Evolutionary conservation across 2,797 vertebrate species (phyloP), one percentile per base, ranked within the genome.

Genomic region (Leptodactylus fallax): DNA sequence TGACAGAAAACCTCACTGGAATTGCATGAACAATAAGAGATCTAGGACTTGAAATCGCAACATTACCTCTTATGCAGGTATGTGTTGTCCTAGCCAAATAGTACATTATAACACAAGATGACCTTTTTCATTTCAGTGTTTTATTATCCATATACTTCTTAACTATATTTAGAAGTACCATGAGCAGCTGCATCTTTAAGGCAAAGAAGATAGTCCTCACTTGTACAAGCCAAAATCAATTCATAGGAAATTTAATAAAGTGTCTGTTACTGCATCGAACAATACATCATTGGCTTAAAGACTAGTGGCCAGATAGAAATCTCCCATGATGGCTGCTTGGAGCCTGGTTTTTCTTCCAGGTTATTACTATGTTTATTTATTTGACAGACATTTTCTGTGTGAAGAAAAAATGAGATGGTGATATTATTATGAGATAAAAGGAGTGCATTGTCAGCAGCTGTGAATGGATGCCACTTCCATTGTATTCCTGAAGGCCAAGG

Each of bases 281-380:
- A 85, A 77, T 85, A 7, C 56, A 61, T 76, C 71, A 74, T 27
- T 85, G 83, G 60, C 14, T 45, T 77, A 76, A 76, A 77, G 21
- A 49, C 83, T 74, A 60, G 82, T 55, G 55, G 13, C 56, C 36
- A 47, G 27, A 84, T 61, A 63, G 9, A 63, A 21, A 58, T 79
- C 53, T 56, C 14, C 36, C 51, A 58, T 56, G 53, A 83, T 72
- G 65, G 60, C 51, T 61, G 69, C 53, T 60, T 60, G 69, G 45
- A 58, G 45, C 71, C 56, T 17, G 23, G n/a, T 17, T 61, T 51
- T 23, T 63, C 36, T 17, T 60, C 19, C 71, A 79, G 77, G 36
- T 86, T 79, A 80, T 79, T 71, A 71, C 58, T 86, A 71, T 86
- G 61, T 71, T 79, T 85, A 79, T 69, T 36, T 60, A 55, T 78